A percentile compares a stretch with the other conserved stretches of the same genome.
phyloP scores from a whole-genome alignment of 2,113 vertebrate species.

The Choloepus hoffmanni region DNA sequence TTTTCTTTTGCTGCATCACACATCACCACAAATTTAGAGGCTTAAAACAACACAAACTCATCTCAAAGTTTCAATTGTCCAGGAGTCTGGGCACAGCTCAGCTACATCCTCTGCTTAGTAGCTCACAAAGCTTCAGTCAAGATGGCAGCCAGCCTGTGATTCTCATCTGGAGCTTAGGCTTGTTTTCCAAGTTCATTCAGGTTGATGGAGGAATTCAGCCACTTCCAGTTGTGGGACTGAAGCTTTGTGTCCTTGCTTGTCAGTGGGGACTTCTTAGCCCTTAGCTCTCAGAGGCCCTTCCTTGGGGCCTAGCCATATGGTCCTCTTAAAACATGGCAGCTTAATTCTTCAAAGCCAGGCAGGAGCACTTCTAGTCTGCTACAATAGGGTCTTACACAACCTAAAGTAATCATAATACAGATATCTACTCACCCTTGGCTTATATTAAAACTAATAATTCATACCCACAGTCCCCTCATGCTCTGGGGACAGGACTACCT shows the following conservation, averaged over 20 bases:
- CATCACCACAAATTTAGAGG: not conserved
- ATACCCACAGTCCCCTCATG: not conserved
- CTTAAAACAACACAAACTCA: not conserved
- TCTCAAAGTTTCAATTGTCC: not conserved
- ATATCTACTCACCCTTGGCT: not conserved
- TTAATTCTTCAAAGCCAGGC: not conserved
- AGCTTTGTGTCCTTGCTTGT: not conserved
- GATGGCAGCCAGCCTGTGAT: not conserved
- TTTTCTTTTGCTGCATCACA: not conserved
- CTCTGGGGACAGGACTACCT: fast-evolving
- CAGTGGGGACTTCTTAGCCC: not conserved
- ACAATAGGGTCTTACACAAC: not conserved
- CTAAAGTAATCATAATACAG: not conserved
- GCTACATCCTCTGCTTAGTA: not conserved
- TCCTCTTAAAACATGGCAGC: not conserved
- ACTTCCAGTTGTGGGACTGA: not conserved
- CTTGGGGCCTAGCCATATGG: not conserved
- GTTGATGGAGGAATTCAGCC: not conserved
- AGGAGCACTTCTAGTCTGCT: not conserved
- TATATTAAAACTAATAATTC: no score
- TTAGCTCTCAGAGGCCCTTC: not conserved
- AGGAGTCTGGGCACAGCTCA: not conserved
- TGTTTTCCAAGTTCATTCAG: not conserved
- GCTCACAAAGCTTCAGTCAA: not conserved
- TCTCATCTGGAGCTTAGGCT: not conserved